phyloP scores from a whole-genome alignment of 2,888 invertebrate genomes.

The Heliconius charithonia region DNA sequence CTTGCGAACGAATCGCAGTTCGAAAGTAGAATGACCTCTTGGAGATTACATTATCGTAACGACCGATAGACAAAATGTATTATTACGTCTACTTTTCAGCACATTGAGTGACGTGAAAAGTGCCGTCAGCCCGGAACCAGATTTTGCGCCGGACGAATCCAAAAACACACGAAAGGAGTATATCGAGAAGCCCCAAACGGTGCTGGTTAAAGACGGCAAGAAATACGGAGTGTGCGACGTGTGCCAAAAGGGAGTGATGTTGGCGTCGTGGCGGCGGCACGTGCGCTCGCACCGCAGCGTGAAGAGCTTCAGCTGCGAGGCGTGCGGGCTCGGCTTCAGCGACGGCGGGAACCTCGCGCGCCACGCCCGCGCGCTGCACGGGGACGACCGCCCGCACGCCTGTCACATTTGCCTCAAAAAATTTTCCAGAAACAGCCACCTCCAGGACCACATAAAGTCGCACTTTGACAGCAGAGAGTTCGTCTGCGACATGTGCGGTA shows the following conservation, averaged over 20 bases:
- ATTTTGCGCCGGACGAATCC: background rate
- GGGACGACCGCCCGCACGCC: conserved; percentile 70
- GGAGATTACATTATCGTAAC: background rate
- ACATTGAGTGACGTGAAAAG: conserved; percentile 24
- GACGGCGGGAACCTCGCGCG: conserved; percentile 78
- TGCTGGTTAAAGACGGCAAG: conserved; percentile 52
- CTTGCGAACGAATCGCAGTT: background rate
- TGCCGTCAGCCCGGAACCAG: background rate
- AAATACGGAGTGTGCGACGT: conserved; percentile 62
- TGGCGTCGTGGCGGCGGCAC: conserved; percentile 74
- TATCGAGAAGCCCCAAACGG: conserved; percentile 32
- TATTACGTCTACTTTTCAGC: conserved; percentile 52
- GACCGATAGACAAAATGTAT: background rate
- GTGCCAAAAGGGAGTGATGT: conserved; percentile 65
- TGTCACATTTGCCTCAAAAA: conserved; percentile 76
- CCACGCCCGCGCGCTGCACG: conserved; percentile 79
- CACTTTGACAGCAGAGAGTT: conserved; percentile 75
- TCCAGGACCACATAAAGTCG: conserved; percentile 77
- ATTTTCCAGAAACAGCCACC: conserved; percentile 78
- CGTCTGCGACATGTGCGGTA: conserved; percentile 82
- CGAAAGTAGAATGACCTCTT: background rate
- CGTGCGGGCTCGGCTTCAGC: conserved; percentile 80
- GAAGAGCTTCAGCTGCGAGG: conserved; percentile 74
- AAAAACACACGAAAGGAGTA: background rate
- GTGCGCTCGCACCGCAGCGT: conserved; percentile 70